These are phyloP conservation scores for Tympanoctomys barrerae DNA, from an alignment of 2,797 vertebrate species.

Conservation along the genomic window DNA sequence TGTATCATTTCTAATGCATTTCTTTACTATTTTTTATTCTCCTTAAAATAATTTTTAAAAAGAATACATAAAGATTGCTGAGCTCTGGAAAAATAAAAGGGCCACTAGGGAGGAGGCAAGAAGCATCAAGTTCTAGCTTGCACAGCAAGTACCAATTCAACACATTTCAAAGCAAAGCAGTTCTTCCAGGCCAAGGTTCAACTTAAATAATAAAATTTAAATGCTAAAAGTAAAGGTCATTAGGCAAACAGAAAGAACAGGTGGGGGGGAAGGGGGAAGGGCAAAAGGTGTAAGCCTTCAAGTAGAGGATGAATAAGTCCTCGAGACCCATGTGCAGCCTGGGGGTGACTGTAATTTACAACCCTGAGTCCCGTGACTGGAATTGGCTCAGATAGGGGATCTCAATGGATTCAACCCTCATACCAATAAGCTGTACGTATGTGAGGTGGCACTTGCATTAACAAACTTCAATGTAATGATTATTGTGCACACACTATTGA, in stretches of 20 bases:
- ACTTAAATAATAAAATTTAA: background rate
- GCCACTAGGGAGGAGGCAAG: background rate
- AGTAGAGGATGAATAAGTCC: background rate
- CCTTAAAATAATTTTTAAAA: no score
- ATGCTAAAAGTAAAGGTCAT: background rate
- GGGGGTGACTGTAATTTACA: background rate
- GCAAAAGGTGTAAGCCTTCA: rapidly evolving
- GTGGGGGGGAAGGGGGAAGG: no score
- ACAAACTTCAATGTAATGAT: no score
- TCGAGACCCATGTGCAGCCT: background rate
- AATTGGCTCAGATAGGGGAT: rapidly evolving
- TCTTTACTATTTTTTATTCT: no score
- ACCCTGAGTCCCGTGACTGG: rapidly evolving
- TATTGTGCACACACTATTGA: background rate
- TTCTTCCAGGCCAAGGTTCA: background rate
- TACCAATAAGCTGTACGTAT: background rate
- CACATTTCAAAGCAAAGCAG: background rate
- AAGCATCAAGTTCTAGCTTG: background rate
- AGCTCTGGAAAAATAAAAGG: background rate
- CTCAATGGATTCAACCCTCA: no score
- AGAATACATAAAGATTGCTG: no score
- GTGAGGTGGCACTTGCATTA: no score
- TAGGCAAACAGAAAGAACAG: background rate
- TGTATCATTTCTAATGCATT: no score
- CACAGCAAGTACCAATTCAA: background rate